Evolutionary conservation across 2,797 vertebrate species (phyloP).

Genomic region (Sebastes alutus): DNA sequence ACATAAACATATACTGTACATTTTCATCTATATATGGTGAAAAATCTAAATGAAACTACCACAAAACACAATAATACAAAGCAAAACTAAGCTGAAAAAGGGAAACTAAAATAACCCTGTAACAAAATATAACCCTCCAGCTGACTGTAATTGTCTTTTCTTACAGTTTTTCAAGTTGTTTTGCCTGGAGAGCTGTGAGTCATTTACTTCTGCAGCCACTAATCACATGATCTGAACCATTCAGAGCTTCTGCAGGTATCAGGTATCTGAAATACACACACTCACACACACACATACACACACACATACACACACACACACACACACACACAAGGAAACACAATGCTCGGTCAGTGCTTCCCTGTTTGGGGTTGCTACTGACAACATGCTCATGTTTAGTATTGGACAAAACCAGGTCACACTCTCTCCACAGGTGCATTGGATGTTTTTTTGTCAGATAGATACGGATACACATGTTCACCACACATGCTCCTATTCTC

Average conservation of each 20-base stretch:
- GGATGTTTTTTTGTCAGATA: not conserved
- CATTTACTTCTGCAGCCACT: not conserved
- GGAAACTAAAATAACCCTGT: not conserved
- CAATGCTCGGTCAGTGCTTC: not conserved
- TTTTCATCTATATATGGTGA: not conserved
- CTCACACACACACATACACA: not conserved
- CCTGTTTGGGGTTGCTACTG: conserved; percentile 51
- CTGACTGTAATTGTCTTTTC: not conserved
- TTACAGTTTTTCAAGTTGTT: not conserved
- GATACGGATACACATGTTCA: not conserved
- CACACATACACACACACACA: not conserved
- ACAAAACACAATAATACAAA: not conserved
- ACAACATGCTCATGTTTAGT: conserved; percentile 51
- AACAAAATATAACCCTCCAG: not conserved
- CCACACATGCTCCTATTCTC: not conserved
- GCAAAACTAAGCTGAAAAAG: not conserved
- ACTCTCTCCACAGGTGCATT: conserved; percentile 30
- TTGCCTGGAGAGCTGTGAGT: not conserved
- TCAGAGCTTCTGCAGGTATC: conserved; percentile 4
- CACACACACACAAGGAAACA: conserved; percentile 1
- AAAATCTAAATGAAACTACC: not conserved
- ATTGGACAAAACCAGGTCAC: conserved; percentile 25
- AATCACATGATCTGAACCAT: not conserved
- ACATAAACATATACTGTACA: not conserved
- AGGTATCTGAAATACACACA: conserved; percentile 10